Base-by-base conservation (phyloP, 2,888 invertebrate genomes). In the Microctonus hyperodae region DNA sequence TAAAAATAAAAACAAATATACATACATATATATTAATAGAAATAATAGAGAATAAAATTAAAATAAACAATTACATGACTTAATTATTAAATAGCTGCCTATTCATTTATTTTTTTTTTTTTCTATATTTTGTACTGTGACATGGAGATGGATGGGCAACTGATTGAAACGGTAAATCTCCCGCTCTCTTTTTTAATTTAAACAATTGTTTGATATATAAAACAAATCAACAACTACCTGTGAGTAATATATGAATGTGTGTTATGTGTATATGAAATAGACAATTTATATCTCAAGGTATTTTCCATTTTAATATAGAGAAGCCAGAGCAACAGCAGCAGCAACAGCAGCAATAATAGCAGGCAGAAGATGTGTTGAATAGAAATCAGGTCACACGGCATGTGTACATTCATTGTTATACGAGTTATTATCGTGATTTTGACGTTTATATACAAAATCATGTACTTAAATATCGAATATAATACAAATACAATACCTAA, bases 381-480 rank as follows among this genome's bases (percentile, higher is more conserved):
- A 58, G 51, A 70, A 70, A 72, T 63, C 70, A 70, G 72, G 72
- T 69, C 72, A 72, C 68, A 64, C 44, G 16, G n/a, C 16, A n/a
- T 16, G 56, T 59, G 57, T 59, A 55, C 44, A 66, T 55, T 66
- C 61, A 66, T 55, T 66, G 55, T 40, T 25, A 13, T 11, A 16
- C 60, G 9, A 50, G 55, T 65, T 60, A 56, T 62, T 60, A 65
- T 65, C 60, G 61, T 62, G 33, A 61, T 61, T 66, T 40, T 25
- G 44, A 60, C 59, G 37, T 58, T 58, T 60, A 33, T 55, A 55
- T 55, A 28, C 31, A 55, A 20, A 55, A 55, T 1, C 13, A n/a
- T 44, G 55, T n/a, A 20, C 16, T 9, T 48, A 9, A 25, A 48
- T 40, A 44, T 44, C 48, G 20, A 40, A 2, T 23, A 44, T 60